Base-by-base conservation (phyloP, 2,797 vertebrate genomes). In the Hippoglossus hippoglossus region DNA sequence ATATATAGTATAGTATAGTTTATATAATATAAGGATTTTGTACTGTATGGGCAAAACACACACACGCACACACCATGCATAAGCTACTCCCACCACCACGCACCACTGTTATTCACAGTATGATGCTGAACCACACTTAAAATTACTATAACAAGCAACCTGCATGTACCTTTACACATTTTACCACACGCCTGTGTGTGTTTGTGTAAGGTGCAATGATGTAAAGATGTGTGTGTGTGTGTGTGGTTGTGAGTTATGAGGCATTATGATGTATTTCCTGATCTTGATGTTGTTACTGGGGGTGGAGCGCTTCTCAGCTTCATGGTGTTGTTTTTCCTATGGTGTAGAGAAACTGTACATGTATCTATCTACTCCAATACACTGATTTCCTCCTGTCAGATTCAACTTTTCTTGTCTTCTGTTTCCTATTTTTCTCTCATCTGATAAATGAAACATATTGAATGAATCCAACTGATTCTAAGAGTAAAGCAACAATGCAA, bases 121-220 rank as follows among this genome's bases (percentile, higher is more conserved):
- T 55, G 57, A 77, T 80, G 63, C 63, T 78, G 46, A 68, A 73
- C 51, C 57, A 78, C 57, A 78, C 9, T 60, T 77, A 72, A 59
- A 63, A 67, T 75, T 34, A 76, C 59, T 75, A 18, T 71, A 68
- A 77, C 71, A 79, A 86, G 51, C 75, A 85, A 72, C 28, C 44
- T 59, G 59, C 85, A 84, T 89, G 81, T 77, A 80, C 26, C 51
- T 68, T 10, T 70, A 25, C 67, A 65, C 56, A 5, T 65, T 11
- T 63, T 11, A 13, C 41, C 41, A 34, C 31, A 34, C 10, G 50
- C 68, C 56, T 50, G 22, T 62, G 53, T 64, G 54, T 73, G 53
- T 62, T 46, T 69, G 28, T 44, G 19, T 49, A 6, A 68, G 56
- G 11, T 34, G 31, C 31, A 34, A 34, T 62, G 49, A 11, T 79